Percentiles rank a stretch among this genome's conserved stretches.
Conservation (phyloP, 2,888 invertebrate genomes). For the Rotaria sp. region DNA sequence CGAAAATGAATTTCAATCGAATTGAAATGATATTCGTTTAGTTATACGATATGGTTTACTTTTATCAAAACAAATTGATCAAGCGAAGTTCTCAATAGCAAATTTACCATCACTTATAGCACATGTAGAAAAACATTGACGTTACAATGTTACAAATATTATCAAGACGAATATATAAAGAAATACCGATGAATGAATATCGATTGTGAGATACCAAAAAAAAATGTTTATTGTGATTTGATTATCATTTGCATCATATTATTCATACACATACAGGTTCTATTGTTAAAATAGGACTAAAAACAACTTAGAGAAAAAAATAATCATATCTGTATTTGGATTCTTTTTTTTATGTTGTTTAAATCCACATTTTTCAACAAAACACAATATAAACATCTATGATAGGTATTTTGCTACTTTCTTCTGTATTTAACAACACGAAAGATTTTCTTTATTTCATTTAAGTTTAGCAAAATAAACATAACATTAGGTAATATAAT, state of each 20-base stretch:
- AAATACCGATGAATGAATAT: slow-evolving; percentile 6
- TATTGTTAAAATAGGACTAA: not conserved
- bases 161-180: not conserved
- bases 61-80: not conserved
- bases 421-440: no score
- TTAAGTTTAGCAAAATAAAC: no score
- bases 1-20: not conserved
- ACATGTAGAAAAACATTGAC: not conserved
- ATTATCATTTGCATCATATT: not conserved
- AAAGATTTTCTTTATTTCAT: no score
- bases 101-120: not conserved
- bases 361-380: not conserved
- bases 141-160: not conserved
- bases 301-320: not conserved
- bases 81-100: not conserved
- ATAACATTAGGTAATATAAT: no score
- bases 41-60: slow-evolving; percentile 15
- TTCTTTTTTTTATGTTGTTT: not conserved
- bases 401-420: no score
- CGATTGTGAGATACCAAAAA: not conserved
- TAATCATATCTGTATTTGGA: not conserved
- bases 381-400: not conserved
- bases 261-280: not conserved
- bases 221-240: not conserved
- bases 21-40: not conserved